Evolutionary conservation across 64 coral and sea anemone genomes (phyloP).

Genomic region (Montipora sp.): DNA sequence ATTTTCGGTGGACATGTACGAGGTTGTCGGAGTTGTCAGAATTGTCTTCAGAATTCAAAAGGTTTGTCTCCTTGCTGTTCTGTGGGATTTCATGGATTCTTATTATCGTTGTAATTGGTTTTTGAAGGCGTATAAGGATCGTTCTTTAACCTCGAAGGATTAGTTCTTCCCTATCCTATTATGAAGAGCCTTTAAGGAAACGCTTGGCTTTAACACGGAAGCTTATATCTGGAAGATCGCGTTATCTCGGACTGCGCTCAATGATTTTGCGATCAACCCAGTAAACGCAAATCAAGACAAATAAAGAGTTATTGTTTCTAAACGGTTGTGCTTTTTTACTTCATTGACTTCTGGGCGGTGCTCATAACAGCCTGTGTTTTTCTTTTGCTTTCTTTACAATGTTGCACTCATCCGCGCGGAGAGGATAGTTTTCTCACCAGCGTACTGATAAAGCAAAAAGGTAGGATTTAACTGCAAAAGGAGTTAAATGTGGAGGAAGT

Average conservation of each 20-base stretch:
- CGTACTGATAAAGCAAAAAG: neutral
- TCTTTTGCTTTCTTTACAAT: neutral
- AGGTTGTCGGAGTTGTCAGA: neutral
- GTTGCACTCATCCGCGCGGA: neutral
- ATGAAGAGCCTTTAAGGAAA: slow-evolving; percentile 29
- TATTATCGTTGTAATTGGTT: slow-evolving; percentile 55
- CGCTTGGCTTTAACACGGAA: neutral
- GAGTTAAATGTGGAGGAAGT: slow-evolving; percentile 9
- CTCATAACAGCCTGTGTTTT: slow-evolving; percentile 11
- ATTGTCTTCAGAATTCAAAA: neutral
- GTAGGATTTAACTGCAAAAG: slow-evolving; percentile 18
- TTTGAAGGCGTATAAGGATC: slow-evolving; percentile 41
- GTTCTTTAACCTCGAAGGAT: slow-evolving; percentile 43
- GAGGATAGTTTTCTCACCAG: neutral
- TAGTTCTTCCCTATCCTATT: slow-evolving; percentile 48
- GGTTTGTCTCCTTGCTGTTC: neutral
- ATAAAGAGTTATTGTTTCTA: slow-evolving; percentile 27
- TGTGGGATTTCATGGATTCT: slow-evolving; percentile 41
- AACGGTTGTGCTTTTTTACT: neutral
- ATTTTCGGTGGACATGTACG: neutral
- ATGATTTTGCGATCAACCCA: neutral
- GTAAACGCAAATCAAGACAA: neutral
- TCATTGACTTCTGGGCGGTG: neutral
- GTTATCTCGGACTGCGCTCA: neutral
- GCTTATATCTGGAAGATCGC: slow-evolving; percentile 11